phyloP scores from a whole-genome alignment of 2,113 vertebrate genomes.

The Datnioides undecimradiatus region DNA sequence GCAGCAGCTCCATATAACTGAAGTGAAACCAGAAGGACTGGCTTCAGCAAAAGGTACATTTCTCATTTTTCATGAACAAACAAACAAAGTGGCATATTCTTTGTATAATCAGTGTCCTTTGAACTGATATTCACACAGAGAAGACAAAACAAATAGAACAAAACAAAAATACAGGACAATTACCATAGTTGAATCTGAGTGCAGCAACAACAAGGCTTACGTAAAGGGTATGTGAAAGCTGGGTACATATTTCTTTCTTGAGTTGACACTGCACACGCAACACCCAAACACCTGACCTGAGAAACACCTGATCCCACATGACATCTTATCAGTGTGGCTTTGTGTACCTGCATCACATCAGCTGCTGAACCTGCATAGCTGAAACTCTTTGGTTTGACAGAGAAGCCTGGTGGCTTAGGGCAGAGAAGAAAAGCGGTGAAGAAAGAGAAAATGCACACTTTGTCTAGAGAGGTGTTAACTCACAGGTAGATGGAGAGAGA shows the following conservation, averaged over 20 bases:
- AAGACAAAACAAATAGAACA: background rate
- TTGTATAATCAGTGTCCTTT: background rate
- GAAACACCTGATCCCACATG: slow-evolving; percentile 32
- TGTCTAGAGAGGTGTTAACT: background rate
- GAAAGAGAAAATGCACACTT: background rate
- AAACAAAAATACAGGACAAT: background rate
- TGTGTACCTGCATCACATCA: slow-evolving; percentile 11
- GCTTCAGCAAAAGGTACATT: slow-evolving; percentile 90
- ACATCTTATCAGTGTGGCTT: slow-evolving; percentile 23
- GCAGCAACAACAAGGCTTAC: background rate
- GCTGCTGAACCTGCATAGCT: background rate
- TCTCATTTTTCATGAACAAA: slow-evolving; percentile 12
- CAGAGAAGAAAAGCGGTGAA: background rate
- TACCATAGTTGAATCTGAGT: background rate
- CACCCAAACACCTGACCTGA: slow-evolving; percentile 2
- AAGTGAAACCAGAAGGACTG: slow-evolving; percentile 90
- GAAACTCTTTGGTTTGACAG: background rate
- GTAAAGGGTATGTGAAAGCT: background rate
- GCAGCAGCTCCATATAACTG: slow-evolving; percentile 89
- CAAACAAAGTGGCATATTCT: background rate
- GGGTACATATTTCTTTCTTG: slow-evolving; percentile 6
- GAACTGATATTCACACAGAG: background rate
- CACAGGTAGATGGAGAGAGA: background rate
- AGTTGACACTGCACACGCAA: background rate
- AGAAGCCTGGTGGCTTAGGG: background rate